Base-by-base conservation (phyloP, 2,797 vertebrate genomes). In the Sardinella longiceps region DNA sequence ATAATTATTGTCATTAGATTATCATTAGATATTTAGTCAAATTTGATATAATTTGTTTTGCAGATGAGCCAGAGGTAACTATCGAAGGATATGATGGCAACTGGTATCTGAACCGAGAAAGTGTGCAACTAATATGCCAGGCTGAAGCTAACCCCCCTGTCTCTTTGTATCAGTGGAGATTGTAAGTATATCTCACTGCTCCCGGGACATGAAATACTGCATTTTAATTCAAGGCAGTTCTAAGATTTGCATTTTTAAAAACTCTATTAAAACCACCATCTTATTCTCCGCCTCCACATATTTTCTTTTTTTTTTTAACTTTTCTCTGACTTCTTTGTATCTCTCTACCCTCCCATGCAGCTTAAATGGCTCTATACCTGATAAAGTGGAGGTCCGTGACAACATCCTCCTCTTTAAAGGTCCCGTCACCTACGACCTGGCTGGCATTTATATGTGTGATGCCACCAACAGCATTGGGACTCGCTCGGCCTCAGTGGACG, bases 51-150 rank as follows among this genome's bases (percentile, higher is more conserved):
- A 48, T 77, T 43, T 23, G 20, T 37, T 84, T 74, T 89, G 85
- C 94, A 99, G 98, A 98, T 50, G 97, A 98, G 89, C 98, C 98
- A 0, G 96, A 98, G 87, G 97, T 99, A 85, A 94, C 94, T 23
- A 96, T 99, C 0, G 96, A 98, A n/a, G 98, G 98, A 5, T 99
- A 97, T 74, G 98, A 99, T 89, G 97, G 97, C 84, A 99, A 99
- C 93, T 99, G 98, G 98, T 98, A 97, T 88, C 92, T 99, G 88
- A 99, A 98, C 91, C 93, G 98, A 85, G 96, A 95, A 84, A 97
- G 98, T 0, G 97, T 98, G 86, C 96, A 96, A 90, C 96, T 99
- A 88, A 97, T 93, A 0, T 99, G 98, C 92, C 95, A 94, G 82
- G 95, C 97, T 0, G 97, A 99, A 66, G 97, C 98, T 83, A 99